phyloP scores from a whole-genome alignment of 2,113 vertebrate species.

The Forbesichthys agassizii region DNA sequence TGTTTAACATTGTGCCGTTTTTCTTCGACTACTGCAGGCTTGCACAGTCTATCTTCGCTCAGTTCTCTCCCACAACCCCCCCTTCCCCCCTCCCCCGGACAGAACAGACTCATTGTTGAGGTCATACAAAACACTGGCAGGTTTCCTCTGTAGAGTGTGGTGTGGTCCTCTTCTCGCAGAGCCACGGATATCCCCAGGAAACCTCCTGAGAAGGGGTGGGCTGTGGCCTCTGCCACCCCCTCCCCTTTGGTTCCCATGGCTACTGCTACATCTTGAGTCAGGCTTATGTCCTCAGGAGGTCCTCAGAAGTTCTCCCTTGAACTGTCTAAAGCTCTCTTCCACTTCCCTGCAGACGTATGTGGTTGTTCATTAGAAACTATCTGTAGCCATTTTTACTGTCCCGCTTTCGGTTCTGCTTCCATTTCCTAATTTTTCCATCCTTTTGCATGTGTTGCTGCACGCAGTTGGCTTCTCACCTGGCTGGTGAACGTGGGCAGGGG shows the following conservation, averaged over 20 bases:
- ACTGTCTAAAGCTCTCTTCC: neutral
- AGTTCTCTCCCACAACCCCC: slow-evolving; percentile 1
- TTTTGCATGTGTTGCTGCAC: neutral
- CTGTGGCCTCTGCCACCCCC: slow-evolving; percentile 42
- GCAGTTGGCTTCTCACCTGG: neutral
- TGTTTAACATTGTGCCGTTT: neutral
- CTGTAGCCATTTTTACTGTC: too few species aligned
- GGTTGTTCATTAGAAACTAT: neutral
- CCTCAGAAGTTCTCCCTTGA: slow-evolving; percentile 1
- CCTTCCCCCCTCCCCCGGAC: slow-evolving; percentile 17
- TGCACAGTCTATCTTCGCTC: slow-evolving; percentile 20
- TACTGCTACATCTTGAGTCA: slow-evolving; percentile 31
- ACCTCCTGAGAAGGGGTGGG: slow-evolving; percentile 49
- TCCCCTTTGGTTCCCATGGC: slow-evolving; percentile 30
- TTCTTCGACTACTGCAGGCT: neutral
- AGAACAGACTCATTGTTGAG: slow-evolving; percentile 42
- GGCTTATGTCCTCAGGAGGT: neutral
- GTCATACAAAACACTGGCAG: slow-evolving; percentile 49
- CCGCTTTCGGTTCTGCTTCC: slow-evolving; percentile 1
- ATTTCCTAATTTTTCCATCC: neutral
- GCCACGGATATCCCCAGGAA: slow-evolving; percentile 76
- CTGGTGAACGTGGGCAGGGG: neutral
- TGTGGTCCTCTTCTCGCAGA: slow-evolving; percentile 40
- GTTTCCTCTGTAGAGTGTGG: slow-evolving; percentile 51
- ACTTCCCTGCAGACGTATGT: neutral